Base-by-base conservation (phyloP, 2,113 vertebrate species). In the Condylura cristata region DNA sequence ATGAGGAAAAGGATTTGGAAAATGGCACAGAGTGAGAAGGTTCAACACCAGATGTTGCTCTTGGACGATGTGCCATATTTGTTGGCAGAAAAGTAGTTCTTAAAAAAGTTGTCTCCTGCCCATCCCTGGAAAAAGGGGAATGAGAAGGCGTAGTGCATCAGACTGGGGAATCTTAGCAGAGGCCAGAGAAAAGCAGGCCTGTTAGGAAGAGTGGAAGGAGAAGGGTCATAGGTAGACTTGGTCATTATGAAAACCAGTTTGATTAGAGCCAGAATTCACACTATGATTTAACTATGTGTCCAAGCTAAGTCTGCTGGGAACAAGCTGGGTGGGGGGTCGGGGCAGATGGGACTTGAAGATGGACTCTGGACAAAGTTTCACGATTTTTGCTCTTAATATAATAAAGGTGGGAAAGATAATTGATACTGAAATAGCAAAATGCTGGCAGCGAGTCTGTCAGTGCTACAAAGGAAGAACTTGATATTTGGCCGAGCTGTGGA, bases 201-300 rank as follows among this genome's bases (percentile, higher is more conserved):
- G 79, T 63, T 63, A 78, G 68, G 20, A 87, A 63, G 89, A 56
- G 61, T 81, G 70, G 48, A 92, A 86, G 71, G 44, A 74, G 63
- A 88, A n/a, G 51, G 39, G 84, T 61, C 71, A 86, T 71, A 65
- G 60, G 68, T 92, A 90, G 26, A 7, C 39, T 65, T 82, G 8
- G 10, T 61, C 44, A 66, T 85, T 89, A 68, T 58, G 71, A 83
- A 96, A 89, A 34, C 18, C 32, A 81, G 37, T 60, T 86, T 85
- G 61, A 18, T 66, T 86, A 63, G 66, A 87, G 94, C 70, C 89
- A 94, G 92, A 91, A 95, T 68, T 89, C 93, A 94, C 48, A 84
- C 30, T 81, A 41, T n/a, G 26, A 12, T 91, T 94, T 86, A 89
- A 82, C 11, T 63, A 28, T 44, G 20, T 92, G 24, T 93, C 39